phyloP scores from a whole-genome alignment of 2,888 invertebrate species.

The Conomelus anceps region DNA sequence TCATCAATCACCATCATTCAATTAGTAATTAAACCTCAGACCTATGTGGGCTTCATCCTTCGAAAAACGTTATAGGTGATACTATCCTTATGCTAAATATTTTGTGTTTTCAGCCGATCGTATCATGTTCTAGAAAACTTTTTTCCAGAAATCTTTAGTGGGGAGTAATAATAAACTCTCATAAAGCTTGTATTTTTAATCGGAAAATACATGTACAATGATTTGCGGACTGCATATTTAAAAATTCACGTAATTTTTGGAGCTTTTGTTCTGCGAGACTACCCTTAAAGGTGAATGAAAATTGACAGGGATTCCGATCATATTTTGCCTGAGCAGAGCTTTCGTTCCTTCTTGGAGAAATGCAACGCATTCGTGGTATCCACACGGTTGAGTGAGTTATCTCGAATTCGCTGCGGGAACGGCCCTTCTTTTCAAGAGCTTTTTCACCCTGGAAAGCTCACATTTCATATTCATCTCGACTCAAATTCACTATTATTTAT shows the following conservation, averaged over 20 bases:
- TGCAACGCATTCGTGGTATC: neutral
- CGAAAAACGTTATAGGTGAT: too few species aligned
- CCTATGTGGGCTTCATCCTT: too few species aligned
- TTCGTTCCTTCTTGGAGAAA: neutral
- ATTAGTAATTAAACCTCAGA: too few species aligned
- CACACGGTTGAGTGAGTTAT: neutral
- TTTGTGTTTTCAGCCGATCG: too few species aligned
- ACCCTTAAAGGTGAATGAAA: neutral
- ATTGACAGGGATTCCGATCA: neutral
- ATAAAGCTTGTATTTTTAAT: too few species aligned
- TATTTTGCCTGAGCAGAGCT: neutral
- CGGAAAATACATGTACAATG: too few species aligned
- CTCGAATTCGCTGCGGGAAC: neutral
- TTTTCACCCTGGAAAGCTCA: neutral
- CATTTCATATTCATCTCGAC: neutral
- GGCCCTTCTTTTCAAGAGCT: neutral
- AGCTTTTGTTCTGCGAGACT: neutral
- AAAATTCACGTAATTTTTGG: neutral
- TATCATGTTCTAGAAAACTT: too few species aligned
- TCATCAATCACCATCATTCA: too few species aligned
- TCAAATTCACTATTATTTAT: neutral
- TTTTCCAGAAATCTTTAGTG: too few species aligned
- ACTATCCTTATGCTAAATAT: too few species aligned
- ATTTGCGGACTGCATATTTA: too few species aligned
- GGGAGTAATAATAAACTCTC: too few species aligned